A percentile compares a stretch with the other conserved stretches of the same genome.
phyloP scores from a whole-genome alignment of 2,888 invertebrate species.

The Eudemis profundana region DNA sequence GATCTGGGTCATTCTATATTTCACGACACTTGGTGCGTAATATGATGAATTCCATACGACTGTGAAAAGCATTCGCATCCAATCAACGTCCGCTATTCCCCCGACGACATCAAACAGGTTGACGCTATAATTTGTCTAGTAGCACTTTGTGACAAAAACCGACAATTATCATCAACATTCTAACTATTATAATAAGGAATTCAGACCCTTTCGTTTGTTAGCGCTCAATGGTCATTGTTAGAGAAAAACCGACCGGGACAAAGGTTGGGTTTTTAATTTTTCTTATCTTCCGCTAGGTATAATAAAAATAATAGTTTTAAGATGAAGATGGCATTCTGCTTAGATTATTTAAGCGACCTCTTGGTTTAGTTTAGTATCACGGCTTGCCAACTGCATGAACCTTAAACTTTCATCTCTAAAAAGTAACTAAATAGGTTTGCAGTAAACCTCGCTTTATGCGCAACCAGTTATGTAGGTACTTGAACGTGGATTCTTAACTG shows the following conservation, averaged over 20 bases:
- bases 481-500: too few species aligned
- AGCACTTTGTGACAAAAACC: constrained; percentile 31
- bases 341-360: too few species aligned
- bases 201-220: constrained; percentile 28
- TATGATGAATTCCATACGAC: constrained; percentile 9
- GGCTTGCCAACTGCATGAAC: too few species aligned
- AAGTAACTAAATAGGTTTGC: too few species aligned
- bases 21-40: too few species aligned
- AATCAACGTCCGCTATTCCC: constrained; percentile 35
- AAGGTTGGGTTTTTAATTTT: background rate
- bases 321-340: too few species aligned
- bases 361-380: too few species aligned
- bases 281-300: background rate
- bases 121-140: constrained; percentile 30
- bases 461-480: too few species aligned
- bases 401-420: too few species aligned
- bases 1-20: too few species aligned
- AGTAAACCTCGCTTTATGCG: too few species aligned
- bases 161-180: constrained; percentile 28
- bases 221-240: constrained; percentile 10
- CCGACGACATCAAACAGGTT: constrained; percentile 40
- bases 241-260: background rate
- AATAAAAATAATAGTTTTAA: background rate
- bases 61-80: constrained; percentile 38
- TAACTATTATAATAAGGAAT: constrained; percentile 27